These are phyloP conservation scores for Hippocampus zosterae DNA, from an alignment of 2,113 vertebrate genomes.

Conservation along the genomic window DNA sequence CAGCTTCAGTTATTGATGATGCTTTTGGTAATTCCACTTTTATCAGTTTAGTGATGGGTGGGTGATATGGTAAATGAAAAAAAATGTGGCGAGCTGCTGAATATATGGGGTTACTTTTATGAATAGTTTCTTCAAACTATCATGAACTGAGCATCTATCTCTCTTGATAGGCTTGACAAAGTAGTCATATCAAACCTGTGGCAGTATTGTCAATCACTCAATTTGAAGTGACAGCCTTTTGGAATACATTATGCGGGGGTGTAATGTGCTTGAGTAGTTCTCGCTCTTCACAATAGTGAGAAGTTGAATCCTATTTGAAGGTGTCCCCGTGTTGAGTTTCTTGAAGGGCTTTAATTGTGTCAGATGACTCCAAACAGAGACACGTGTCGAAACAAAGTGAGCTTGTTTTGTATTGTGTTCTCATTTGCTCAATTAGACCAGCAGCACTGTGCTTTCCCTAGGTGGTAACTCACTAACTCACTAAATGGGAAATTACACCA, in stretches of 20 bases:
- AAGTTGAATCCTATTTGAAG: conserved; percentile 1
- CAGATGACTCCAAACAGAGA: conserved; percentile 35
- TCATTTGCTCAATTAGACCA: conserved; percentile 64
- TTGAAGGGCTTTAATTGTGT: conserved; percentile 5
- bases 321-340: conserved; percentile 10
- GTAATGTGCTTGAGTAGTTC: neutral
- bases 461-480: conserved; percentile 58
- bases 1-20: conserved; percentile 60
- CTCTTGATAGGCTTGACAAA: conserved; percentile 37
- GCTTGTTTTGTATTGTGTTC: conserved; percentile 57
- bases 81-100: conserved; percentile 44
- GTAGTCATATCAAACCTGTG: conserved; percentile 29
- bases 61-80: conserved; percentile 49
- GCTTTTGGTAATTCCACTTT: conserved; percentile 56
- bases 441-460: conserved; percentile 55
- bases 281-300: neutral
- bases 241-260: neutral
- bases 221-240: conserved; percentile 16
- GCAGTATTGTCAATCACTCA: conserved; percentile 1
- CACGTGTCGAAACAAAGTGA: conserved; percentile 43
- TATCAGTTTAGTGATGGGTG: conserved; percentile 51
- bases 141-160: conserved; percentile 48
- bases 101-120: conserved; percentile 55
- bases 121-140: conserved; percentile 52
- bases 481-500: conserved; percentile 70